These are phyloP conservation scores for Micrastur ruficollis DNA, from an alignment of 2,797 vertebrate species.

Conservation along the genomic window DNA sequence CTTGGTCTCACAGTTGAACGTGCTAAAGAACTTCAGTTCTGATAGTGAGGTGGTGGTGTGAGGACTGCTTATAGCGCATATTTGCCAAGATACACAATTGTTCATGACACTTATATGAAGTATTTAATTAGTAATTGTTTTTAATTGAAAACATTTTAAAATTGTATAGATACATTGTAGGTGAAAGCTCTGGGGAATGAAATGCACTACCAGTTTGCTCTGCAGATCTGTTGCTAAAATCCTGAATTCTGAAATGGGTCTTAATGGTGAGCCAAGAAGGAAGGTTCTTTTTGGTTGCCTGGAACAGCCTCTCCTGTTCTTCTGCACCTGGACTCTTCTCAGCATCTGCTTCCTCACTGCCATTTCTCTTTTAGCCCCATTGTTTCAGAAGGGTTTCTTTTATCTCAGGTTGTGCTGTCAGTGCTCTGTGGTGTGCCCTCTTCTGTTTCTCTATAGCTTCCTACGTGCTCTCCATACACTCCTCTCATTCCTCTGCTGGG, in stretches of 20 bases:
- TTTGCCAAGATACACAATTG: background rate
- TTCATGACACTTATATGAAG: background rate
- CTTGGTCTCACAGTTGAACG: background rate
- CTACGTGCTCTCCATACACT: background rate
- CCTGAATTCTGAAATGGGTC: background rate
- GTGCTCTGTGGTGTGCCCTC: background rate
- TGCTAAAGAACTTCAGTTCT: background rate
- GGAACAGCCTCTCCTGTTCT: background rate
- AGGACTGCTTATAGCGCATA: background rate
- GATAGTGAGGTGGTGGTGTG: background rate
- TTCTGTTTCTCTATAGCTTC: background rate
- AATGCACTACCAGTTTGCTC: background rate
- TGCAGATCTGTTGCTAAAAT: background rate
- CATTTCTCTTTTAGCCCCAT: background rate
- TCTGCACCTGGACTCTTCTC: background rate
- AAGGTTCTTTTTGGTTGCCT: background rate
- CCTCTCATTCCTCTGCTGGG: background rate
- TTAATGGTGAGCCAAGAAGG: background rate
- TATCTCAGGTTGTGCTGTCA: background rate
- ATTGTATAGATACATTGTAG: background rate
- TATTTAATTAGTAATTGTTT: background rate
- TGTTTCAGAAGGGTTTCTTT: background rate
- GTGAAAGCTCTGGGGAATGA: background rate
- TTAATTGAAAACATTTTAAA: background rate
- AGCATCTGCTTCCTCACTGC: background rate